These are phyloP conservation scores for Melipona beecheii DNA, from an alignment of 2,888 invertebrate genomes.

Conservation along the genomic window DNA sequence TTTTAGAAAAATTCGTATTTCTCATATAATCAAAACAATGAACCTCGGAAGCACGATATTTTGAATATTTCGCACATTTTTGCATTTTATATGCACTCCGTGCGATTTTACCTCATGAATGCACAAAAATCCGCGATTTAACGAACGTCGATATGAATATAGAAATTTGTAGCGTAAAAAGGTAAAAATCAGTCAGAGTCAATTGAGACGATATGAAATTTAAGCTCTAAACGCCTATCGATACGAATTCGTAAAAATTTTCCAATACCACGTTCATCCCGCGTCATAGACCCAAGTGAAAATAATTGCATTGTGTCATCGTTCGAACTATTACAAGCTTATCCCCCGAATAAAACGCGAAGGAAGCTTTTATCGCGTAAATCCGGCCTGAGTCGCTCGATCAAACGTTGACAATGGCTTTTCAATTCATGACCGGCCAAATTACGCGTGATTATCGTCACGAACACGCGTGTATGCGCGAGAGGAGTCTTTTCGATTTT, in stretches of 20 bases:
- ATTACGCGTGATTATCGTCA: constrained; percentile 19
- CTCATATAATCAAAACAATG: too few species aligned
- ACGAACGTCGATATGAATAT: too few species aligned
- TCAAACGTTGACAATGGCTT: constrained; percentile 13
- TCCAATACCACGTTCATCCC: not conserved
- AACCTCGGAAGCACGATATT: too few species aligned
- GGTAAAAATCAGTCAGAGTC: too few species aligned
- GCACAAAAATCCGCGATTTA: too few species aligned
- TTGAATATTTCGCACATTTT: too few species aligned
- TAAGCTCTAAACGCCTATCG: not conserved
- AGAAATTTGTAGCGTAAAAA: too few species aligned
- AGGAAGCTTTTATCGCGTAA: not conserved
- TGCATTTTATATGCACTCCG: too few species aligned
- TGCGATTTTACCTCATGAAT: too few species aligned
- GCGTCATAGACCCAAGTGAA: not conserved
- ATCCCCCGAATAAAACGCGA: not conserved
- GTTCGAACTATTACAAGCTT: not conserved
- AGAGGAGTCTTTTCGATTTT: not conserved
- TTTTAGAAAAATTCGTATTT: too few species aligned
- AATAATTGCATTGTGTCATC: not conserved
- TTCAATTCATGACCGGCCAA: constrained; percentile 20
- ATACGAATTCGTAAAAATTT: not conserved
- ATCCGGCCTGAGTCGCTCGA: not conserved
- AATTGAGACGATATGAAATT: too few species aligned
- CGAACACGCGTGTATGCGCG: not conserved